phyloP scores from a whole-genome alignment of 2,888 invertebrate genomes.

The Drosophila rellima region DNA sequence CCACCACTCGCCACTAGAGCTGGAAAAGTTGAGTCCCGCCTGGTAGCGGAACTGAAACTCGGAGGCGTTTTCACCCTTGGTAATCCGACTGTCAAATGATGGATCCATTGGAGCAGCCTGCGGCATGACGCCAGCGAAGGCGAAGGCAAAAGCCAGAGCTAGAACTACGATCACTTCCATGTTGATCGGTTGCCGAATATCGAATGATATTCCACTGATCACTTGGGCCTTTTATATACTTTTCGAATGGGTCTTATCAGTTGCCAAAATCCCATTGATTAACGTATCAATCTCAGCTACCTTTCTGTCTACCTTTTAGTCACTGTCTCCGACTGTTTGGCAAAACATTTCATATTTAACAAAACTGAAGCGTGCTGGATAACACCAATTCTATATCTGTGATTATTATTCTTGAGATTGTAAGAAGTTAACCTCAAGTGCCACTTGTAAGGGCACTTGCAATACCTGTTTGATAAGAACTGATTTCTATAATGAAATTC shows the following conservation, averaged over 20 bases:
- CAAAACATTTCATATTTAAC: not conserved
- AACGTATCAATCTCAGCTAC: not conserved
- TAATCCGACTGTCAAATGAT: constrained; percentile 60
- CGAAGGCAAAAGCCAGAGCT: not conserved
- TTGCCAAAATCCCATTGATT: not conserved
- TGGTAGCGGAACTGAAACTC: constrained; percentile 68
- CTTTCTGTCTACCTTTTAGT: not conserved
- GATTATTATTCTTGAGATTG: constrained; percentile 14
- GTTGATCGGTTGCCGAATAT: not conserved
- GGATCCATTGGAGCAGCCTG: not conserved
- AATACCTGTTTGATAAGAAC: not conserved
- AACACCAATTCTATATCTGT: not conserved
- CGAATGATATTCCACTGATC: constrained; percentile 15
- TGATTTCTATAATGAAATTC: not conserved
- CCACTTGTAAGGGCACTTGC: not conserved
- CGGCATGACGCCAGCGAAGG: constrained; percentile 1
- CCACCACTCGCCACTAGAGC: constrained; percentile 28
- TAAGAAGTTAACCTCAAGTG: not conserved
- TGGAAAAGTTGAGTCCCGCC: constrained; percentile 58
- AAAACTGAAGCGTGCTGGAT: not conserved
- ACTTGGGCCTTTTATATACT: constrained; percentile 14
- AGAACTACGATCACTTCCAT: constrained; percentile 2
- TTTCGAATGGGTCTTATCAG: constrained; percentile 8
- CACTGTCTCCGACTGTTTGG: not conserved
- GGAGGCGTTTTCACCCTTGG: constrained; percentile 60